Base-by-base conservation (phyloP, 2,797 vertebrate genomes). In the Sebastes baramenuke region DNA sequence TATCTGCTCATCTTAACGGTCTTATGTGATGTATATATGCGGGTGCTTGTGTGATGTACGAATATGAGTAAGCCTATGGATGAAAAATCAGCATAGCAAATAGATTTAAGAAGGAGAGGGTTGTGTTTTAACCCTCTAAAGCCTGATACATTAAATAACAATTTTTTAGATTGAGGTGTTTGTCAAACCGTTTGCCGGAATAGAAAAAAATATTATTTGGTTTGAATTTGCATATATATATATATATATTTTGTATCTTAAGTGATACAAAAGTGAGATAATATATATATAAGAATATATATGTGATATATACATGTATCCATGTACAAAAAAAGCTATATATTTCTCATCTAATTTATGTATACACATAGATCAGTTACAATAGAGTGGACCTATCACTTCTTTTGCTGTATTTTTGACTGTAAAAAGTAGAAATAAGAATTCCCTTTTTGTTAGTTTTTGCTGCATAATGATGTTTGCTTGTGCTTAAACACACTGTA, bases 11-110 rank as follows among this genome's bases (percentile, higher is more conserved):
- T 59, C 46, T 30, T 29, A 42, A 56, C 56, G 61, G 58, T 52
- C 30, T 52, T 49, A 38, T 79, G 36, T 67, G 58, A 69, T 75
- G 59, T 65, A 54, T 67, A 54, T 13, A 67, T 66, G 67, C 18
- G n/a, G n/a, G 24, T 64, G 14, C 32, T 46, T n/a, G 25, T 74
- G 25, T 55, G 38, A 72, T 49, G 20, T 64, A 13, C 1, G 11
- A 9, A 42, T 71, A 64, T 34, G 3, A 68, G 14, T 8, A 25
- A 3, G 18, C 7, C 8, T 27, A 2, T 60, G 27, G 20, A 54
- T 10, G 16, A 75, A 77, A 67, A 62, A 68, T 1, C 6, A 14
- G 25, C 24, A 67, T 60, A n/a, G 13, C 56, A 68, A 82, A 68
- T 65, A 49, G 5, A 72, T 75, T 65, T 22, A 34, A 67, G n/a